These are phyloP conservation scores for Euzophera pinguis DNA, from an alignment of 2,888 invertebrate genomes.

Conservation along the genomic window DNA sequence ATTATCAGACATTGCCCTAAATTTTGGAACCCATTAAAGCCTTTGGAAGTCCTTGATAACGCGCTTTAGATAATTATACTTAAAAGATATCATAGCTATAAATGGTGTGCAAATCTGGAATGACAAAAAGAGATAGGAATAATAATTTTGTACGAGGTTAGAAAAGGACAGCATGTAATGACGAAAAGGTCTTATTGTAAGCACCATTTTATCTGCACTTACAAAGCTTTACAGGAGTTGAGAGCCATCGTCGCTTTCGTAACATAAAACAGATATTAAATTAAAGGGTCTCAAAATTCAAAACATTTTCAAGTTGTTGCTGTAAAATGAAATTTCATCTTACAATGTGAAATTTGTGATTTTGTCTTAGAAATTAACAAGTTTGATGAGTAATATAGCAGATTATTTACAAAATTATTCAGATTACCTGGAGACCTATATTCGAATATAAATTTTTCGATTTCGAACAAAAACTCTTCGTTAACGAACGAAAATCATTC, in stretches of 20 bases:
- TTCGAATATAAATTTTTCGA: no score
- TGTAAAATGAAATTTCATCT: no score
- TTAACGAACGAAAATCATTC: no score
- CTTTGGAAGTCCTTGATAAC: background rate
- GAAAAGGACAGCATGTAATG: background rate
- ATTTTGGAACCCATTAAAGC: constrained; percentile 1
- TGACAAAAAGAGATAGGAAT: background rate
- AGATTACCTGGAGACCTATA: no score
- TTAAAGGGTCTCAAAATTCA: background rate
- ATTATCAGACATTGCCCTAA: constrained; percentile 1
- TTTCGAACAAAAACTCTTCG: no score
- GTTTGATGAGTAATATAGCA: no score
- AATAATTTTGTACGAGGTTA: background rate
- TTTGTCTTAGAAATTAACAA: no score
- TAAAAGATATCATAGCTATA: background rate
- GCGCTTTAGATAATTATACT: constrained; percentile 1
- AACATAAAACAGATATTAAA: background rate
- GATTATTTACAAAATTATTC: no score
- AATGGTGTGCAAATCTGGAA: background rate
- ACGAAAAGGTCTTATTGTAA: constrained; percentile 1
- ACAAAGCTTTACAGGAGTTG: background rate
- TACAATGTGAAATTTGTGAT: no score
- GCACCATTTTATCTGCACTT: constrained; percentile 1
- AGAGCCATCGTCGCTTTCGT: background rate
- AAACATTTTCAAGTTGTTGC: no score